phyloP scores from a whole-genome alignment of 1,140 invertebrate genomes.

The Trachymyrmex septentrionalis region DNA sequence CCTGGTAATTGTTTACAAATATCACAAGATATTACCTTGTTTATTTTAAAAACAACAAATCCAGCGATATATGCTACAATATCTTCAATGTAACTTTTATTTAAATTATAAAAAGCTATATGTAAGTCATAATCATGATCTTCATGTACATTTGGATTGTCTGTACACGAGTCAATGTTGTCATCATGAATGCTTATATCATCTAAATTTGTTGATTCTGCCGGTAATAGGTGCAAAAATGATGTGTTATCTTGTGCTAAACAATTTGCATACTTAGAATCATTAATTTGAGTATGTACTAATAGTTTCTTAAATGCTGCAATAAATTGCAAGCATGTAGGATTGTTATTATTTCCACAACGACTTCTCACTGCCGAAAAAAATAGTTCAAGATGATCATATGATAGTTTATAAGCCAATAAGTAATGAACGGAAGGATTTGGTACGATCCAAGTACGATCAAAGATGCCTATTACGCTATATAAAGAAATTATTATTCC shows the following conservation, averaged over 20 bases:
- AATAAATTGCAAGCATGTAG: constrained; percentile 18
- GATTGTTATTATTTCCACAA: background rate
- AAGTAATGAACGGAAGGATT: background rate
- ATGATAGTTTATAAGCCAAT: background rate
- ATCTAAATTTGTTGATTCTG: background rate
- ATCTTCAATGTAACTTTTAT: background rate
- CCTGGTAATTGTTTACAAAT: background rate
- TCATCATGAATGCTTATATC: background rate
- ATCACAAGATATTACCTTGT: background rate
- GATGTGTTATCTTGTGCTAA: background rate
- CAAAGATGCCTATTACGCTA: background rate
- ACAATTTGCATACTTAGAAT: background rate
- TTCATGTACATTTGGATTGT: background rate
- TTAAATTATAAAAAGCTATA: background rate
- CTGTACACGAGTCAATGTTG: background rate
- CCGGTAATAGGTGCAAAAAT: background rate
- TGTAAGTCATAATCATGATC: constrained; percentile 3
- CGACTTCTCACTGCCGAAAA: background rate
- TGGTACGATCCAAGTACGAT: background rate
- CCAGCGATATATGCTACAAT: background rate
- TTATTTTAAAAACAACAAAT: background rate
- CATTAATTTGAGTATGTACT: background rate
- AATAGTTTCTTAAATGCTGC: constrained; percentile 9
- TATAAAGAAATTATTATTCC: constrained; percentile 11
- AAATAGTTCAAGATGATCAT: background rate